Percentiles rank a stretch among this genome's conserved stretches.
Evolutionary conservation across 2,113 vertebrate genomes (phyloP).

Genomic region (Vidua chalybeata): DNA sequence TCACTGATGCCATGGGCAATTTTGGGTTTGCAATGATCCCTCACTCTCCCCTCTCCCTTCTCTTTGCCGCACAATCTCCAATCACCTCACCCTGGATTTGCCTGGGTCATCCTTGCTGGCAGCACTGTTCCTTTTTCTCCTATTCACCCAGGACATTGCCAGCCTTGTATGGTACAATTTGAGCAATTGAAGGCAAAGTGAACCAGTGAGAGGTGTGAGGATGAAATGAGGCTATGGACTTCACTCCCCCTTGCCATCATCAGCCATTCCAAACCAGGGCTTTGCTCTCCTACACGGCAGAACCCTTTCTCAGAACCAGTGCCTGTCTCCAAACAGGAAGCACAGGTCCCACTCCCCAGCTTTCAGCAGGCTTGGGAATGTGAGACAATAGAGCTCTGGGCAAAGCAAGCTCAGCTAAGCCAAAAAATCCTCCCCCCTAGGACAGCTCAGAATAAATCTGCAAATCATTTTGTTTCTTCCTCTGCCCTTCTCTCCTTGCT

Average conservation of each 20-base stretch:
- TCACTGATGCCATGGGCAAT: background rate
- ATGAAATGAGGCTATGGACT: background rate
- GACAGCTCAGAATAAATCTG: background rate
- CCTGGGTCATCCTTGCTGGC: background rate
- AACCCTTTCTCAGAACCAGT: background rate
- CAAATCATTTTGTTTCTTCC: background rate
- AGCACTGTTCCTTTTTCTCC: background rate
- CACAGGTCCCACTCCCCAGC: background rate
- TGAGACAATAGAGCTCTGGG: background rate
- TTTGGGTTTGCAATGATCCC: background rate
- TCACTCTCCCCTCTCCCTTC: background rate
- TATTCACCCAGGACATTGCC: background rate
- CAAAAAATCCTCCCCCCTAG: background rate
- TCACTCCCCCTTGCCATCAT: background rate
- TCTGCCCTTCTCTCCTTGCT: background rate
- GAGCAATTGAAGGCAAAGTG: background rate
- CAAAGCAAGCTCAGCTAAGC: background rate
- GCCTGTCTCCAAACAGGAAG: background rate
- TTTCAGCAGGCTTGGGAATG: background rate
- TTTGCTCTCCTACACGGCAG: background rate
- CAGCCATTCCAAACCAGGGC: background rate
- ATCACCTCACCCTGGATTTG: background rate
- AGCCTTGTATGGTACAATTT: accelerated
- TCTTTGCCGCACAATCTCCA: background rate
- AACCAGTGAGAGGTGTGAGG: background rate